Evolutionary conservation across 37 sponge, comb jelly and placozoan species (phyloP).

Genomic region (Aplysina aerophoba): DNA sequence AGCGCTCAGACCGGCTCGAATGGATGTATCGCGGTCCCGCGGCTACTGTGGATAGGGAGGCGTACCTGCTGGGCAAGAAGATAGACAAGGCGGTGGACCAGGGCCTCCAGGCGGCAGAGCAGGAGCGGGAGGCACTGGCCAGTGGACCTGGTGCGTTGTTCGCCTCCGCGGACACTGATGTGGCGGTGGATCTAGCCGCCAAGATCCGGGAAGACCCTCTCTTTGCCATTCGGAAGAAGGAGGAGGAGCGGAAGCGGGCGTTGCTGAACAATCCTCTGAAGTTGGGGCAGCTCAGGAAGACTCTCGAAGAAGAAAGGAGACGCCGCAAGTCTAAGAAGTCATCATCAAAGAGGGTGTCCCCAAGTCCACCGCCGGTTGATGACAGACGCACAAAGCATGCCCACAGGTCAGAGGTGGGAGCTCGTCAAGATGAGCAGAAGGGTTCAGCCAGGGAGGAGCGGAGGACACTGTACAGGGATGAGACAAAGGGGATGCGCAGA

Average conservation of each 20-base stretch:
- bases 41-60: constrained; percentile 65
- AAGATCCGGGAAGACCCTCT: constrained; percentile 91
- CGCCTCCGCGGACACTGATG: constrained; percentile 43
- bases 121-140: constrained; percentile 71
- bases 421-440: too few species aligned
- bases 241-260: constrained; percentile 67
- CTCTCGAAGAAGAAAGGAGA: not conserved
- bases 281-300: constrained; percentile 74
- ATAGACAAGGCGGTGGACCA: constrained; percentile 80
- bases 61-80: constrained; percentile 85
- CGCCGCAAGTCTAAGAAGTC: constrained; percentile 8
- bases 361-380: not conserved
- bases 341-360: not conserved
- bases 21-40: constrained; percentile 80
- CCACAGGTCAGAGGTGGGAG: too few species aligned
- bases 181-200: constrained; percentile 61
- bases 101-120: constrained; percentile 46
- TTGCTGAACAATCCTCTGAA: constrained; percentile 76
- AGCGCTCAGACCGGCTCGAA: constrained; percentile 62
- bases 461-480: not conserved
- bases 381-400: constrained; percentile 4
- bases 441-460: not conserved
- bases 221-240: constrained; percentile 82
- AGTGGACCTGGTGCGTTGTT: constrained; percentile 81
- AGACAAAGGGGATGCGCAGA: not conserved